phyloP scores from a whole-genome alignment of 2,797 vertebrate genomes.

The Cheirogaleus major region DNA sequence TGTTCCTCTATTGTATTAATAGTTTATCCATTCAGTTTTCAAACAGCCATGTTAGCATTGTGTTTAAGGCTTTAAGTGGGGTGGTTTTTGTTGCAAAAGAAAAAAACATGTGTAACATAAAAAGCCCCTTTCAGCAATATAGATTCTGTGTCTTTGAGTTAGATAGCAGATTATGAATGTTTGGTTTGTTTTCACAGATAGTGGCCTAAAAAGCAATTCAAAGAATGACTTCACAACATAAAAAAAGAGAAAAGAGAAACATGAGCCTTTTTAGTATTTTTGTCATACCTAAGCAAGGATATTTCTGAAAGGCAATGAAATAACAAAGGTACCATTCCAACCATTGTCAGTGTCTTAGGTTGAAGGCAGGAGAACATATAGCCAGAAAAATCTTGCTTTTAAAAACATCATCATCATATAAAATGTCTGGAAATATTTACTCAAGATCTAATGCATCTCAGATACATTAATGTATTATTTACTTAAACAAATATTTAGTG shows the following conservation, averaged over 20 bases:
- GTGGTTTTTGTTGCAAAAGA: constrained; percentile 51
- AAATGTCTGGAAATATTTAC: background rate
- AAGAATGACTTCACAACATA: constrained; percentile 39
- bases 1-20: background rate
- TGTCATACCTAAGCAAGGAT: background rate
- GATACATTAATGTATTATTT: background rate
- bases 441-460: background rate
- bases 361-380: background rate
- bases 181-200: constrained; percentile 68
- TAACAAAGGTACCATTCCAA: constrained; percentile 23
- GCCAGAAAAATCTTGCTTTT: background rate
- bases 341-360: background rate
- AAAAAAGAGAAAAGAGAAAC: constrained; percentile 18
- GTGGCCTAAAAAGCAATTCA: constrained; percentile 54
- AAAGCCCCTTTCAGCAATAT: constrained; percentile 56
- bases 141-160: constrained; percentile 42
- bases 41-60: constrained; percentile 4
- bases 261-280: constrained; percentile 8
- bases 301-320: constrained; percentile 50
- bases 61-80: constrained; percentile 19
- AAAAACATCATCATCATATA: background rate
- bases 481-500: background rate
- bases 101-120: constrained; percentile 31
- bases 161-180: constrained; percentile 62
- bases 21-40: constrained; percentile 55